These are phyloP conservation scores for Copsychus sechellarum DNA, from an alignment of 2,113 vertebrate species.

Conservation along the genomic window DNA sequence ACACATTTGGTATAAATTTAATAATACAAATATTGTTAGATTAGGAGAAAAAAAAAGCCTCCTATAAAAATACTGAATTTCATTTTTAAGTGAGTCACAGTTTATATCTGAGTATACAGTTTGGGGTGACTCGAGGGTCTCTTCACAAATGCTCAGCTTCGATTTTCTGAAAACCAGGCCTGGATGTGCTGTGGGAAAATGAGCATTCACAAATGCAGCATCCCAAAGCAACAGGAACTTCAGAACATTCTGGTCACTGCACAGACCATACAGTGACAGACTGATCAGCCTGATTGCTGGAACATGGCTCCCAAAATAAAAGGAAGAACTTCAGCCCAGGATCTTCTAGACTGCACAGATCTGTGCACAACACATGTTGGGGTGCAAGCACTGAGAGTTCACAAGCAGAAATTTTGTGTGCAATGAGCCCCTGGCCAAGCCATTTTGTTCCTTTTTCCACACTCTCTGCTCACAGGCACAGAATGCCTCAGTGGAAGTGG, in stretches of 20 bases:
- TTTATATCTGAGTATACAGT: not conserved
- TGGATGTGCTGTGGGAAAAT: not conserved
- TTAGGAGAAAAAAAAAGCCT: not conserved
- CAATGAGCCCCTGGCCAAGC: not conserved
- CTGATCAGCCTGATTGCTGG: not conserved
- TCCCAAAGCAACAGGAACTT: not conserved
- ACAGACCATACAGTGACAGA: not conserved
- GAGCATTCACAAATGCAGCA: not conserved
- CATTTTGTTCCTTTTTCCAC: not conserved
- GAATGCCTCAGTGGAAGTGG: not conserved
- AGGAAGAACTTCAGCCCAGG: not conserved
- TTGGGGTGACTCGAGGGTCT: not conserved
- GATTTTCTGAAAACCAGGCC: not conserved
- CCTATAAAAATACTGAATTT: not conserved
- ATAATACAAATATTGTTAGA: slow-evolving; percentile 30
- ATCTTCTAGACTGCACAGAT: not conserved
- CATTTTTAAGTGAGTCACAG: slow-evolving; percentile 8
- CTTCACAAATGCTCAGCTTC: not conserved
- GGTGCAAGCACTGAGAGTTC: not conserved
- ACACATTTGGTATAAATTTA: slow-evolving; percentile 49
- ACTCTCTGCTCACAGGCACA: not conserved
- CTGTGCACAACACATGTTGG: accelerated
- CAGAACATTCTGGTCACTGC: not conserved
- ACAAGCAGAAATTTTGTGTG: not conserved
- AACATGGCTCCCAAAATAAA: accelerated